phyloP scores from a whole-genome alignment of 2,888 invertebrate genomes.

The Callyntrura sp. region DNA sequence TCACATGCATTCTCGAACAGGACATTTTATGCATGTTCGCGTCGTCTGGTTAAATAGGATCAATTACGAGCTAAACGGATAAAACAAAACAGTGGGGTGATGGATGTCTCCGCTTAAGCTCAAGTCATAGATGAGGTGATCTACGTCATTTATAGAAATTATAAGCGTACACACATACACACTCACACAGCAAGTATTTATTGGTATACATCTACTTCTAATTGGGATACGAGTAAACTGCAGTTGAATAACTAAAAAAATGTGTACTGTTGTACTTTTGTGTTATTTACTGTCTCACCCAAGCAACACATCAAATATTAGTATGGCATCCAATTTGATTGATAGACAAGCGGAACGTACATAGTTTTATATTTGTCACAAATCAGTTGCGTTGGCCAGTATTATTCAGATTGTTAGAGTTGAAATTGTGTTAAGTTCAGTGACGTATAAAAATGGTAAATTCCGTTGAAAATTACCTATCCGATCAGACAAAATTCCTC shows the following conservation, averaged over 20 bases:
- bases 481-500: too few relatives aligned
- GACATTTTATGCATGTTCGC: conserved; percentile 59
- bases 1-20: conserved; percentile 37
- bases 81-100: conserved; percentile 31
- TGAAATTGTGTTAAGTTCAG: too few relatives aligned
- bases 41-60: conserved; percentile 78
- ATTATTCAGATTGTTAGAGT: too few relatives aligned
- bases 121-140: conserved; percentile 24
- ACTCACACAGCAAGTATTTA: not conserved
- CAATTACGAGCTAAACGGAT: conserved; percentile 76
- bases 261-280: too few relatives aligned
- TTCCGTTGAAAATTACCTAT: too few relatives aligned
- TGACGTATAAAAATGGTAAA: too few relatives aligned
- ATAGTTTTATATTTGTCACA: too few relatives aligned
- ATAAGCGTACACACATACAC: not conserved
- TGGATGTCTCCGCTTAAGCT: conserved; percentile 62
- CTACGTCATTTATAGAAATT: not conserved
- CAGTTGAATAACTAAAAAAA: not conserved
- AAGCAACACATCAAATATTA: too few relatives aligned
- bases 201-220: not conserved
- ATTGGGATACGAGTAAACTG: not conserved
- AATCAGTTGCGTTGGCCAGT: too few relatives aligned
- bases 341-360: too few relatives aligned
- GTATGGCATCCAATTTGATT: too few relatives aligned
- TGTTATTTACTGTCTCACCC: too few relatives aligned